A percentile compares a stretch with the other conserved stretches of the same genome.
These are phyloP conservation scores for Delichon dasypus DNA, from an alignment of 2,797 vertebrate genomes.

Conservation along the genomic window DNA sequence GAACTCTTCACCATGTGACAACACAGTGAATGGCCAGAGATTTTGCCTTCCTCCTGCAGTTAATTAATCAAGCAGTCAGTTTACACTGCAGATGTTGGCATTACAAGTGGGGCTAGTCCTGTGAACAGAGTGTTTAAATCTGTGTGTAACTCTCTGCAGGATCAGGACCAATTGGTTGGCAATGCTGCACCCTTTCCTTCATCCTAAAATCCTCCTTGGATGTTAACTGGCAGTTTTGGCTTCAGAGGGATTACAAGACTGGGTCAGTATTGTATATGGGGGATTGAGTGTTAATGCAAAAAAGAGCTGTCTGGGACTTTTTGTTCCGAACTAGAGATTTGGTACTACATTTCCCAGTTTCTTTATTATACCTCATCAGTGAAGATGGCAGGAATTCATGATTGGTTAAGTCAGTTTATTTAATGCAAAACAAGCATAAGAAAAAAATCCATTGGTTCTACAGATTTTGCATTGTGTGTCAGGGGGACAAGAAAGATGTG, in stretches of 20 bases:
- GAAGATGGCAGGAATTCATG: not conserved
- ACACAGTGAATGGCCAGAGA: not conserved
- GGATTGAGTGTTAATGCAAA: not conserved
- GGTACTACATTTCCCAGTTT: not conserved
- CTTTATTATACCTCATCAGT: not conserved
- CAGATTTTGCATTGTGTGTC: not conserved
- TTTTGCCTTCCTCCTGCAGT: not conserved
- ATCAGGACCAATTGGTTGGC: not conserved
- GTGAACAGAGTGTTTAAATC: not conserved
- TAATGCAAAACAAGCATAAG: not conserved
- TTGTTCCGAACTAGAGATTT: not conserved
- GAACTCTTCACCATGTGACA: not conserved
- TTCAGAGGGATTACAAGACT: not conserved
- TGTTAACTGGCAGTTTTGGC: not conserved
- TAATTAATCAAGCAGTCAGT: not conserved
- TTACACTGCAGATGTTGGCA: not conserved
- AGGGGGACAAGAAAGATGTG: not conserved
- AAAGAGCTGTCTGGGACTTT: not conserved
- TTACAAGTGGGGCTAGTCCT: not conserved
- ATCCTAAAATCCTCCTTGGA: not conserved
- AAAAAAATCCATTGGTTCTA: not conserved
- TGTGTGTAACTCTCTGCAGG: not conserved
- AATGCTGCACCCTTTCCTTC: not conserved
- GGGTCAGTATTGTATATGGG: not conserved
- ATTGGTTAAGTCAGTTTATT: not conserved